These are phyloP conservation scores for Molossus molossus DNA, from an alignment of 2,797 vertebrate species.

Conservation along the genomic window DNA sequence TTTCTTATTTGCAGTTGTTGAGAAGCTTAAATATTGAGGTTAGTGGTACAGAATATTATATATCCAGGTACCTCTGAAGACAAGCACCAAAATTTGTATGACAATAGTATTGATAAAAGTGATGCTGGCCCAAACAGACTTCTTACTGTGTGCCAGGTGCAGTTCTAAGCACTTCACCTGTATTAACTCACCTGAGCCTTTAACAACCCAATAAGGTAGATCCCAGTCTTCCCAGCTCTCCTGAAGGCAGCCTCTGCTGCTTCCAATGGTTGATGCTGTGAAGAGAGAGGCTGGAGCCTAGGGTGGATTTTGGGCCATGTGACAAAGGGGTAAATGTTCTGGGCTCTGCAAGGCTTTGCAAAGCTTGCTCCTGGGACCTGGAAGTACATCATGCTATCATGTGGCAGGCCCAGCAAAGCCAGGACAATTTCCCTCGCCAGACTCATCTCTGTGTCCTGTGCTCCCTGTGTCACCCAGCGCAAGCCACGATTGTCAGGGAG, in stretches of 20 bases:
- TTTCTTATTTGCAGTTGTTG: not conserved
- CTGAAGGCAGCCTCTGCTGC: not conserved
- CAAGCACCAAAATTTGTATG: not conserved
- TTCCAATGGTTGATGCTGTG: not conserved
- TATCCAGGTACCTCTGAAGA: not conserved
- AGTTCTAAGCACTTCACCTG: not conserved
- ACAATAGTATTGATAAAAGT: not conserved
- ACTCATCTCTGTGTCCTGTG: not conserved
- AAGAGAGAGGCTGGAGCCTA: not conserved
- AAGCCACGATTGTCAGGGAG: not conserved
- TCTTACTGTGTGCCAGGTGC: not conserved
- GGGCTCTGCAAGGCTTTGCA: not conserved
- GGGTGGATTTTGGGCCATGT: not conserved
- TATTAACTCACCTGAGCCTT: not conserved
- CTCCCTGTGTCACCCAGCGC: not conserved
- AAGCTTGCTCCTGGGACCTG: not conserved
- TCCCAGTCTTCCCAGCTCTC: not conserved
- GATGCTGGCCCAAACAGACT: not conserved
- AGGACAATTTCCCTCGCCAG: not conserved
- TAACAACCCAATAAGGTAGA: not conserved
- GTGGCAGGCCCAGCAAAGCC: not conserved
- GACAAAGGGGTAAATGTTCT: not conserved
- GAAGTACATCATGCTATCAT: not conserved
- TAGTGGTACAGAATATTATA: not conserved
- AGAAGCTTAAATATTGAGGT: not conserved